Evolutionary conservation across 2,113 vertebrate species (phyloP).

Genomic region (Neolamprologus sp.): DNA sequence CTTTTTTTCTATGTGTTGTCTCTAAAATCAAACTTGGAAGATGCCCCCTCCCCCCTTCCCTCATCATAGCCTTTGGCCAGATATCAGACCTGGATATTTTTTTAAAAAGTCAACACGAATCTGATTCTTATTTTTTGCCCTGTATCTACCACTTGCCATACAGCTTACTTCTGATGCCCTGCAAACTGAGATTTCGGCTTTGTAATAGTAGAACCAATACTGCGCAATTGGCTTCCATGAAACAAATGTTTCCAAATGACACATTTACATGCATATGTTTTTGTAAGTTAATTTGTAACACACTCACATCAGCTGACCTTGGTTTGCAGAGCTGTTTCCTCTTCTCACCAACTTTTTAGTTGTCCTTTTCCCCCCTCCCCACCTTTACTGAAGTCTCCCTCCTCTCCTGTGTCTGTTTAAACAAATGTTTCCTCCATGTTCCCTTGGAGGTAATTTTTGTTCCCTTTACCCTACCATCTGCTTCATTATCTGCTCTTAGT

Average conservation of each 20-base stretch:
- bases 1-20: slow-evolving; percentile 60
- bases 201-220: background rate
- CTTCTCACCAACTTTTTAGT: slow-evolving; percentile 46
- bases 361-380: slow-evolving; percentile 24
- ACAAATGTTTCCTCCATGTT: slow-evolving; percentile 64
- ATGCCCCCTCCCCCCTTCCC: slow-evolving; percentile 11
- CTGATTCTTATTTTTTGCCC: slow-evolving; percentile 39
- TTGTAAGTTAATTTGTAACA: background rate
- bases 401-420: slow-evolving; percentile 48
- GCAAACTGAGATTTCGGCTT: slow-evolving; percentile 50
- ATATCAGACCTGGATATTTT: slow-evolving; percentile 57
- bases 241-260: slow-evolving; percentile 4
- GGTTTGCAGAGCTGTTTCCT: slow-evolving; percentile 63
- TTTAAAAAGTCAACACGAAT: slow-evolving; percentile 39
- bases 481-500: slow-evolving; percentile 49
- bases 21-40: slow-evolving; percentile 73
- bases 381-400: slow-evolving; percentile 44
- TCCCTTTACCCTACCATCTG: slow-evolving; percentile 41
- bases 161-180: slow-evolving; percentile 37
- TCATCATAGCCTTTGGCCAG: slow-evolving; percentile 53
- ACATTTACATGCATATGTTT: background rate
- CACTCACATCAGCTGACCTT: slow-evolving; percentile 11
- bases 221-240: background rate
- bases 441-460: slow-evolving; percentile 59
- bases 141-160: slow-evolving; percentile 39